These are phyloP conservation scores for Acronicta aceris DNA, from an alignment of 2,888 invertebrate species.

Conservation along the genomic window DNA sequence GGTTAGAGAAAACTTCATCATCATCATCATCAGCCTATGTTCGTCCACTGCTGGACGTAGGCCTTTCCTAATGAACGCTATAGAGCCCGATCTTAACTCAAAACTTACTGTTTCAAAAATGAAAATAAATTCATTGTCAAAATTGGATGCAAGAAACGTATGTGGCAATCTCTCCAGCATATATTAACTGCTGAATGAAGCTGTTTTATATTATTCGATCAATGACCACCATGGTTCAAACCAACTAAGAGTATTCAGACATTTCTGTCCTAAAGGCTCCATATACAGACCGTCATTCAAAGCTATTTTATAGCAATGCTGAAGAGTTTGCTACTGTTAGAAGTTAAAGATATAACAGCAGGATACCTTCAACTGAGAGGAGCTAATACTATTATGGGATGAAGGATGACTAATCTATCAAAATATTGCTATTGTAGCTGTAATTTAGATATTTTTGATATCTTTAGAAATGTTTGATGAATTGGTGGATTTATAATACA, in stretches of 20 bases:
- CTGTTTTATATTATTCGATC: slow-evolving; percentile 94
- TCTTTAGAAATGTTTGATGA: background rate
- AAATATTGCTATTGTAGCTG: background rate
- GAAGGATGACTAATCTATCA: too few species aligned
- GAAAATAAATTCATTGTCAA: slow-evolving; percentile 88
- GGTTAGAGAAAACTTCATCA: too few species aligned
- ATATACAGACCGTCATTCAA: slow-evolving; percentile 97
- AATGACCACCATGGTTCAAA: slow-evolving; percentile 97
- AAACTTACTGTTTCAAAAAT: slow-evolving; percentile 78
- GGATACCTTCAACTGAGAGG: slow-evolving; percentile 96
- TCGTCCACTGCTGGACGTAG: too few species aligned
- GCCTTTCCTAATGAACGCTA: too few species aligned
- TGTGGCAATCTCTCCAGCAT: slow-evolving; percentile 97
- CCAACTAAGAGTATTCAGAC: slow-evolving; percentile 98
- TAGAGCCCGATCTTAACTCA: slow-evolving; percentile 42
- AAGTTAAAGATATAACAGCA: slow-evolving; percentile 96
- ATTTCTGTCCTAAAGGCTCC: slow-evolving; percentile 96
- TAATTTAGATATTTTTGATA: background rate
- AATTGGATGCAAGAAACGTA: slow-evolving; percentile 92
- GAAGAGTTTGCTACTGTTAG: slow-evolving; percentile 96
- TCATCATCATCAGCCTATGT: too few species aligned
- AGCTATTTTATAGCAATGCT: slow-evolving; percentile 94
- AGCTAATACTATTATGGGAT: slow-evolving; percentile 93
- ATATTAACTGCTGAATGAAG: slow-evolving; percentile 94
- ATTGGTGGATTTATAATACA: too few species aligned